Conservation (phyloP, 2,888 invertebrate species). For the Lordiphosa fenestrarum region DNA sequence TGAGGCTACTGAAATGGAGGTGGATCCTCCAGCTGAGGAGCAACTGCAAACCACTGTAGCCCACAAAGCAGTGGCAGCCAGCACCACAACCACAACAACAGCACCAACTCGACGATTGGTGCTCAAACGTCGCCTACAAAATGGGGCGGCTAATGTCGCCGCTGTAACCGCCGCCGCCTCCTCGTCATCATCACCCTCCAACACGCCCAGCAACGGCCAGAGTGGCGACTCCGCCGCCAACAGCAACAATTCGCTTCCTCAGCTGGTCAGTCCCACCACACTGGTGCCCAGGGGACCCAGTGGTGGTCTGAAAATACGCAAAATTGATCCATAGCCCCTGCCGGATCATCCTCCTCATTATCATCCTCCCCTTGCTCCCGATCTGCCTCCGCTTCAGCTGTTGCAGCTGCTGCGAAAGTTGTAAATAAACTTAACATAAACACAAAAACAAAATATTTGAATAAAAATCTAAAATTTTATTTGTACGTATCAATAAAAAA, state of each 20-base stretch:
- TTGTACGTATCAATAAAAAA: conserved; percentile 9
- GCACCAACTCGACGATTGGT: conserved; percentile 63
- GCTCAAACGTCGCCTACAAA: conserved; percentile 74
- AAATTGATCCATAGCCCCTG: conserved; percentile 60
- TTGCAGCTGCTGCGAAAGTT: conserved; percentile 49
- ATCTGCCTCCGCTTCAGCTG: conserved; percentile 48
- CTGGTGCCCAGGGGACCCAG: conserved; percentile 19
- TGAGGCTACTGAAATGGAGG: conserved; percentile 66
- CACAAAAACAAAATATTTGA: not conserved
- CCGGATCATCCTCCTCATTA: not conserved
- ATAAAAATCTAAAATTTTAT: conserved; percentile 4
- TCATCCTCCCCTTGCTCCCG: conserved; percentile 7
- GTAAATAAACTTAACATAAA: conserved; percentile 39
- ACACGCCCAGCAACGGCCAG: conserved; percentile 22
- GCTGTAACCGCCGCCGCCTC: conserved; percentile 20
- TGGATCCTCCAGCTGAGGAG: conserved; percentile 63
- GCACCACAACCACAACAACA: conserved; percentile 36
- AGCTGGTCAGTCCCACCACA: conserved; percentile 38
- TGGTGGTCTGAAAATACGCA: conserved; percentile 63
- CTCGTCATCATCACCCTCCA: conserved; percentile 16
- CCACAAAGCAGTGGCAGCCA: not conserved
- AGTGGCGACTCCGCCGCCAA: conserved; percentile 1
- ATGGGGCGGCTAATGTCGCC: conserved; percentile 36
- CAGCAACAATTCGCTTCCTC: conserved; percentile 36
- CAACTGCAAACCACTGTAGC: not conserved